Evolutionary conservation across 2,797 vertebrate genomes (phyloP), one percentile per base, ranked within the genome.

Genomic region (Microhierax caerulescens): DNA sequence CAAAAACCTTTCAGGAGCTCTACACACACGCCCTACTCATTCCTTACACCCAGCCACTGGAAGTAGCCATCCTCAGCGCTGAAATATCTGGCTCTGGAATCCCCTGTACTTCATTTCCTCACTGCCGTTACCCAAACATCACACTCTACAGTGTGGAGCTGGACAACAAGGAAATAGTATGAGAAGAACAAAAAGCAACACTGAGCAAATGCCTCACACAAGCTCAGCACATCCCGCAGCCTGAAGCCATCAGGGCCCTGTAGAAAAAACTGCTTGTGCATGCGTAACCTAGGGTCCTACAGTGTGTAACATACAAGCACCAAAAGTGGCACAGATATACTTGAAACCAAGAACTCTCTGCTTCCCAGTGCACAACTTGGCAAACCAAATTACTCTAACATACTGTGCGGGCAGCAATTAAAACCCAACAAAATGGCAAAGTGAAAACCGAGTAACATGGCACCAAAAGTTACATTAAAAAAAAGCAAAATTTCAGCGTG

Each of bases 241-340:
- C 85, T 57, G 57, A 81, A 94, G 76, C 37, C 57, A 47, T 50
- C 47, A 65, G 48, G 2, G 25, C 47, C 24, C 21, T 2, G 0
- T 28, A 61, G 20, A 81, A 69, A 86, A 74, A 85, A 13, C 1
- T 54, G 45, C 53, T 18, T 11, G 45, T 27, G 63, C 83, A 65
- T 1, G 10, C 18, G 7, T 6, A 61, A 39, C 23, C 28, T 10
- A 1, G 24, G 21, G 54, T 21, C 11, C 1, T 2, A 28, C 1
- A 0, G 19, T 36, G 70, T 32, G 3, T 1, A 80, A 37, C 0
- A 0, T 2, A 41, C 9, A 6, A 0, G 2, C 41, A 53, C 51
- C 34, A 22, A 10, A 5, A 59, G 25, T 0, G 17, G 27, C 47
- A 30, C 60, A 43, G 34, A 47, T 3, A 0, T 13, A 65, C 41